Conservation (phyloP, 2,113 vertebrate genomes). For the Eulemur macaco region DNA sequence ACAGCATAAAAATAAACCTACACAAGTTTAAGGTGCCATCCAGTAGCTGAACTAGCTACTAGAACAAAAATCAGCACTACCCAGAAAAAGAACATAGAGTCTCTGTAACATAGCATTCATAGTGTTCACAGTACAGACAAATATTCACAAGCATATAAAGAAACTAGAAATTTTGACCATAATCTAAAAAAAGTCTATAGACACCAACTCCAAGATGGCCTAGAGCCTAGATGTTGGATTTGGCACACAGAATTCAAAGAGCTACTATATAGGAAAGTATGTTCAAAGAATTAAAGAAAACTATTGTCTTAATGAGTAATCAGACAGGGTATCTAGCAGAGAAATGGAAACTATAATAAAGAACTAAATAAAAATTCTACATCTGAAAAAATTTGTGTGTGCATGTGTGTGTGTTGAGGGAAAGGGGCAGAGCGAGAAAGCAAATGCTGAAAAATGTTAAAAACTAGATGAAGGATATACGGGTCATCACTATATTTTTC, state of each 20-base stretch:
- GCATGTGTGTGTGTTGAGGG: neutral
- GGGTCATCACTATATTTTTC: neutral
- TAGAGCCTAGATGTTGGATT: neutral
- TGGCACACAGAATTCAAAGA: neutral
- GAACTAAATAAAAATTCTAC: neutral
- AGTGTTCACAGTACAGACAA: neutral
- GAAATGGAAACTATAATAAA: neutral
- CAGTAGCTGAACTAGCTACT: neutral
- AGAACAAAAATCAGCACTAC: neutral
- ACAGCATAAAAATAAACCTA: neutral
- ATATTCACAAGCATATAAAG: neutral
- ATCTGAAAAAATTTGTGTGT: neutral
- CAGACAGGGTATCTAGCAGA: neutral
- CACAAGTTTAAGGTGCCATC: neutral
- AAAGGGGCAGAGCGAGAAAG: neutral
- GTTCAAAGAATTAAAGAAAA: conserved; percentile 19
- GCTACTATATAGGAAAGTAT: neutral
- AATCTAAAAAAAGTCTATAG: neutral
- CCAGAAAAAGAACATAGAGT: conserved; percentile 27
- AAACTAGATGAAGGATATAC: neutral
- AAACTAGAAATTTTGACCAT: neutral
- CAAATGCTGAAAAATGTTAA: neutral
- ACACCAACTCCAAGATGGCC: neutral
- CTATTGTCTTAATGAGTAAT: conserved; percentile 2
- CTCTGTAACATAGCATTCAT: neutral